phyloP scores from a whole-genome alignment of 2,797 vertebrate species.

The Anas flavirostris region DNA sequence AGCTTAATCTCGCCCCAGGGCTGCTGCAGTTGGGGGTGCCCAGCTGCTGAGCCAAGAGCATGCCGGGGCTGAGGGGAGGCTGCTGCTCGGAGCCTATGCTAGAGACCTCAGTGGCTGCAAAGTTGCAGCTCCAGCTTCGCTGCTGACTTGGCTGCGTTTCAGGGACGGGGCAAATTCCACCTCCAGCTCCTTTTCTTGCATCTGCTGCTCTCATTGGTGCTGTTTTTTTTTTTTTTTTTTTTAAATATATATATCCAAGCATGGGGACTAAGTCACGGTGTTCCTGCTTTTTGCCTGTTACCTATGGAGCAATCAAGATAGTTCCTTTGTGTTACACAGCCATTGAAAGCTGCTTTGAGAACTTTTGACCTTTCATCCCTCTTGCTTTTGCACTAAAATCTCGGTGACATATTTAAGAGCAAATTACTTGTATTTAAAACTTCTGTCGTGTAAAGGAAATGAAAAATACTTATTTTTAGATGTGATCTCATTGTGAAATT shows the following conservation, averaged over 20 bases:
- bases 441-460: slow-evolving; percentile 41
- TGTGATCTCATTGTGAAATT: slow-evolving; percentile 47
- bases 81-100: no score
- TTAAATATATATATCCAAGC: not conserved
- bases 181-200: not conserved
- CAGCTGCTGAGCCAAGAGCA: not conserved
- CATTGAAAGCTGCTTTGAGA: slow-evolving; percentile 5
- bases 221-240: not conserved
- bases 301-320: not conserved
- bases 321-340: not conserved
- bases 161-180: not conserved
- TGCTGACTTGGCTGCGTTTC: fast-evolving
- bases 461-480: slow-evolving; percentile 51
- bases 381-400: slow-evolving; percentile 39
- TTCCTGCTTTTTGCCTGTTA: not conserved
- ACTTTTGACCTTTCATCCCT: not conserved
- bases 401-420: not conserved
- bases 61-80: not conserved
- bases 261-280: not conserved
- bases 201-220: not conserved
- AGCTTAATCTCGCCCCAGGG: not conserved
- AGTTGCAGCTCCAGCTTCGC: not conserved
- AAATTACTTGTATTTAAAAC: slow-evolving; percentile 34
- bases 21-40: not conserved
- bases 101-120: not conserved